These are phyloP conservation scores for Thaumetopoea pityocampa DNA, from an alignment of 1,140 invertebrate species.

Conservation along the genomic window DNA sequence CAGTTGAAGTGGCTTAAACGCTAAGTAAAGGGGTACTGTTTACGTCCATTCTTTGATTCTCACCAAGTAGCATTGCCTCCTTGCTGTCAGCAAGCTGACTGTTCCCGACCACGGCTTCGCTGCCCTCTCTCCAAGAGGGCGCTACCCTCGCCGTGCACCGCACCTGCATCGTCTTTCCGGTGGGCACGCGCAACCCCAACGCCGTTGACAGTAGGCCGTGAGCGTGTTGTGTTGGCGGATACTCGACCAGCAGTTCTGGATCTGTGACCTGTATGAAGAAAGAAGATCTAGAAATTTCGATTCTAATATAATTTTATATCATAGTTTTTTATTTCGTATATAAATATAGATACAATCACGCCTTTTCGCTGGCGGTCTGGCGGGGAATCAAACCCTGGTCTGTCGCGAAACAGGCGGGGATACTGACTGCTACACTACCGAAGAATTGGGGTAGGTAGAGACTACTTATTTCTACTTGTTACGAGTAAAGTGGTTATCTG, in stretches of 20 bases:
- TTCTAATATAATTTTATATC: background rate
- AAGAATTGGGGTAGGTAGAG: too few species aligned
- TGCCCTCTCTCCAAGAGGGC: constrained; percentile 62
- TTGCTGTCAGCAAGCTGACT: constrained; percentile 65
- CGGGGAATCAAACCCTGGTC: too few species aligned
- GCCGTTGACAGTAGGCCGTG: constrained; percentile 60
- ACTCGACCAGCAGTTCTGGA: constrained; percentile 51
- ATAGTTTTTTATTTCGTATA: background rate
- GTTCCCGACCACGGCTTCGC: constrained; percentile 63
- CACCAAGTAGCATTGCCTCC: constrained; percentile 67
- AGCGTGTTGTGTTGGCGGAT: constrained; percentile 51
- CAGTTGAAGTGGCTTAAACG: too few species aligned
- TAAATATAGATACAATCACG: background rate
- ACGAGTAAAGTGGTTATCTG: too few species aligned
- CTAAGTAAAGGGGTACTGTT: too few species aligned
- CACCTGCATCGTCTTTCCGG: constrained; percentile 61
- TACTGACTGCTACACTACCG: too few species aligned
- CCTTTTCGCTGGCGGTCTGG: too few species aligned
- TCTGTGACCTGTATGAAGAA: constrained; percentile 47
- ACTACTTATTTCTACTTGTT: too few species aligned
- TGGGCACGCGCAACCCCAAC: constrained; percentile 53
- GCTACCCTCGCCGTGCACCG: constrained; percentile 60
- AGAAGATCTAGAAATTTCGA: background rate
- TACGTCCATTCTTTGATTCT: too few species aligned
- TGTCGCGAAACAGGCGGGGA: too few species aligned